Evolutionary conservation across 2,888 invertebrate genomes (phyloP), one percentile per base, ranked within the genome.

Genomic region (Mycogona germanica): DNA sequence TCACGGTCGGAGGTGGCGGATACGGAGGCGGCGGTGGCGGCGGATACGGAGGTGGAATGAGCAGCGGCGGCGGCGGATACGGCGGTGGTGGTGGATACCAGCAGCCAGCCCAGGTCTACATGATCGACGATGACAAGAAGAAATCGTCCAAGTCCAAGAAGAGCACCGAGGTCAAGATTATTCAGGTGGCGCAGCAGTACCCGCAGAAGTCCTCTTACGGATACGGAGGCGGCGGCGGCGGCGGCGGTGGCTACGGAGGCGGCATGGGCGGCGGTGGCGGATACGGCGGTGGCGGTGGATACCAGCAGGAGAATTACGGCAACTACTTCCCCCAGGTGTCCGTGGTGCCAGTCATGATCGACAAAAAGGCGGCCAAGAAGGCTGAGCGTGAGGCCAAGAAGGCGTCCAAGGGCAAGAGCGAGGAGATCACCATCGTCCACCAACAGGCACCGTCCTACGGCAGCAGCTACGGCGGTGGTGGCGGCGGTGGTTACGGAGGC

Each of bases 281-380:
- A 17, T 25, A 25, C 6, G 45, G 46, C 17, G 53, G 53, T 3
- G 46, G 45, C 9, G 45, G 47, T 17, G 17, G 25, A 12, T 37
- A 40, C 17, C 21, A 19, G 12, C 25, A 29, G 3, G 47, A 37
- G 3, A 19, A 25, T 2, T 53, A 53, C 38, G 47, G 53, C 47
- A 35, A 53, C 4, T 53, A 53, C 32, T 53, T 53, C 41, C 53
- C 53, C 6, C 48, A 53, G 32, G 53, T 53, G 5, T 40, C 37
- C n/a, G 53, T 53, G 0, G 41, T 53, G 9, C 53, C 53, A 26
- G 53, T 53, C 26, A 53, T 53, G 53, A 53, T 53, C 35, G 53
- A 53, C 30, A 53, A 21, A 25, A 53, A 53, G 35, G 53, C 46
- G 1, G 37, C 37, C n/a, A 53, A 53, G 40, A 41, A 52, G 32